Evolutionary conservation across 2,113 vertebrate species (phyloP).

Genomic region (Alethe diademata): DNA sequence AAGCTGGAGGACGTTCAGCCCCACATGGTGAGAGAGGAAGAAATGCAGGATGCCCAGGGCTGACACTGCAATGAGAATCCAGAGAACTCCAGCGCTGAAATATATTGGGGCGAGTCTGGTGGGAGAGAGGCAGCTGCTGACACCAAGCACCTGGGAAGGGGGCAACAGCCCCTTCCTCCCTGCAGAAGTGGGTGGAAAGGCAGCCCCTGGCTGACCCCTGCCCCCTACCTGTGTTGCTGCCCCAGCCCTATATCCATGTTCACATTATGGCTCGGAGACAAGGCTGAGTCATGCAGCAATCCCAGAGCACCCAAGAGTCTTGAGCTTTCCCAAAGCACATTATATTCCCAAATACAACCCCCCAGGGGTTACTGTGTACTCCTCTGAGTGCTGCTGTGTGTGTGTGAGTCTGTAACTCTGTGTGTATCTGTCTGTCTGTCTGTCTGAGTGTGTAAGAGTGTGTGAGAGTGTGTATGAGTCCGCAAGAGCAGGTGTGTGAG

Average conservation of each 20-base stretch:
- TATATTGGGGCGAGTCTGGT: slow-evolving; percentile 73
- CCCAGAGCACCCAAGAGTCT: background rate
- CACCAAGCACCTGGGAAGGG: background rate
- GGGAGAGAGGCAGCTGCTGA: background rate
- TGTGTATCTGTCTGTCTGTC: background rate
- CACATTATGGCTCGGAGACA: fast-evolving
- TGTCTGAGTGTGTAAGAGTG: background rate
- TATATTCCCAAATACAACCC: background rate
- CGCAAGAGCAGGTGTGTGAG: background rate
- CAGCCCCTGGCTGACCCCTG: background rate
- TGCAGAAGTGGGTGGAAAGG: background rate
- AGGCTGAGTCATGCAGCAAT: background rate
- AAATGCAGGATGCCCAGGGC: slow-evolving; percentile 64
- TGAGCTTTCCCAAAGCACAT: background rate
- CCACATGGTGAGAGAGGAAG: slow-evolving; percentile 57
- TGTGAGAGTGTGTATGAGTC: background rate
- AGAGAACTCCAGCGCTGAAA: slow-evolving; percentile 66
- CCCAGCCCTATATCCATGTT: background rate
- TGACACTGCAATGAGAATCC: slow-evolving; percentile 60
- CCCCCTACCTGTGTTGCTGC: background rate
- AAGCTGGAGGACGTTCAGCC: slow-evolving; percentile 39
- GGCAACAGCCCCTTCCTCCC: background rate
- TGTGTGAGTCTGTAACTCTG: background rate
- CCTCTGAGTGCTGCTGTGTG: background rate
- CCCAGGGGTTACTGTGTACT: background rate